Base-by-base conservation (phyloP, 2,113 vertebrate genomes). In the Myiagra hebetior region DNA sequence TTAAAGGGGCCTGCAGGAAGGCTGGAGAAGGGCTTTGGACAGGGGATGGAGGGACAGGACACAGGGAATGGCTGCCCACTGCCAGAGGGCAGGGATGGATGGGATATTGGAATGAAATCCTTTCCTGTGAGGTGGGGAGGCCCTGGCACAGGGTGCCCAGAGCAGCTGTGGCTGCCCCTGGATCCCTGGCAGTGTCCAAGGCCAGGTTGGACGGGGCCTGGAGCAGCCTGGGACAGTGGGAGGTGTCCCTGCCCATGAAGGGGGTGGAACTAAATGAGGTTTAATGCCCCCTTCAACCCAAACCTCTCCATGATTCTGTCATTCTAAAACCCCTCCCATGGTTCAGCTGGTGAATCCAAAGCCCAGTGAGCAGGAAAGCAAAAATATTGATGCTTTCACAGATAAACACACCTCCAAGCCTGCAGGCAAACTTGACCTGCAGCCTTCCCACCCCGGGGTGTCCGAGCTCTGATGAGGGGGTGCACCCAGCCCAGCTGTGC, bases 401-500 rank as follows among this genome's bases (percentile, higher is more conserved):
- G 30, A 72, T 18, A 39, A 75, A 49, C 12, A 41, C 33, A 72
- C 7, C 31, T 33, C 9, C 2, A 17, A 59, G 52, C 42, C 52
- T 22, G 23, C 53, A 49, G 56, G 42, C 8, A 39, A 70, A 70
- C 33, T 2, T 27, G 9, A 11, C 37, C 52, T 76, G 44, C 52
- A 76, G 53, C 63, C 55, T 60, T 50, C 24, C 23, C 2, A 3
- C 28, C 6, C 1, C 0, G 1, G 46, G 20, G 11, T 56, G 27
- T 4, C 22, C 0, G 0, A 55, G 69, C 46, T 39, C 44, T 5
- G 3, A 9, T 0, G 0, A 15, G 42, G 23, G 37, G 33, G 2
- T 73, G 44, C 8, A 18, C 12, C 33, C 8, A 1, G 53, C n/a
- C 11, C 82, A 83, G 83, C 82, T 76, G 92, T 7, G 35, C 57